These are phyloP conservation scores for Piscicola geometra DNA, from an alignment of 2,888 invertebrate genomes.

Conservation along the genomic window DNA sequence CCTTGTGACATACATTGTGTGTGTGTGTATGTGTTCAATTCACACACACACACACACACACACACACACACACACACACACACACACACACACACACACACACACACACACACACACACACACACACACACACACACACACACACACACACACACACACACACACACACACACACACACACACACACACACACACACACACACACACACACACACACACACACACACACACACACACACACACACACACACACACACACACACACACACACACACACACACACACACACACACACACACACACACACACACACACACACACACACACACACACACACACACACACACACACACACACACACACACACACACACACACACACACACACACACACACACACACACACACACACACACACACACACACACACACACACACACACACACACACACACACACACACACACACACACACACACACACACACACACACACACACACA, in stretches of 20 bases:
- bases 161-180: slow-evolving; percentile 29
- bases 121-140: slow-evolving; percentile 25
- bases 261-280: slow-evolving; percentile 32
- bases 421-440: too few relatives aligned
- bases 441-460: too few relatives aligned
- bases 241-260: slow-evolving; percentile 28
- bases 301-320: slow-evolving; percentile 18
- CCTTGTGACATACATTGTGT: too few relatives aligned
- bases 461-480: too few relatives aligned
- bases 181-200: slow-evolving; percentile 31
- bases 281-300: slow-evolving; percentile 33
- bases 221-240: slow-evolving; percentile 34
- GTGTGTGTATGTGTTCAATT: not conserved
- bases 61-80: slow-evolving; percentile 22
- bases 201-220: slow-evolving; percentile 34
- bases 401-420: too few relatives aligned
- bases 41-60: slow-evolving; percentile 22
- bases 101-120: slow-evolving; percentile 27
- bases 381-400: too few relatives aligned
- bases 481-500: too few relatives aligned
- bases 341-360: too few relatives aligned
- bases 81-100: slow-evolving; percentile 28
- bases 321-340: too few relatives aligned
- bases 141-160: slow-evolving; percentile 28
- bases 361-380: too few relatives aligned